Percentiles rank a stretch among this genome's conserved stretches.
Conservation (phyloP, 2,797 vertebrate species). For the Poecile montanus region DNA sequence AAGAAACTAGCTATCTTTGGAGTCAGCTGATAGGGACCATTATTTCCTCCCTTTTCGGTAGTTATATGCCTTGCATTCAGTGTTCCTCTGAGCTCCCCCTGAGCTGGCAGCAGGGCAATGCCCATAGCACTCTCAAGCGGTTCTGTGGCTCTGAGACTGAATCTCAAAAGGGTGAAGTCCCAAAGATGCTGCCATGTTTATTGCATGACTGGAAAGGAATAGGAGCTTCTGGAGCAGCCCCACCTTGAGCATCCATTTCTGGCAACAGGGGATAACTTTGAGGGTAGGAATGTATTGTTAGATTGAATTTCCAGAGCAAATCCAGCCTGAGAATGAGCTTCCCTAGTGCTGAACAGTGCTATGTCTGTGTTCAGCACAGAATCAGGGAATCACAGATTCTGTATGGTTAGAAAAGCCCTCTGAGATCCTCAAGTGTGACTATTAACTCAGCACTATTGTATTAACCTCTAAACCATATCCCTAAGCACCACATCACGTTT, state of each 20-base stretch:
- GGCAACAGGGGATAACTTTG: background rate
- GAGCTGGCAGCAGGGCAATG: background rate
- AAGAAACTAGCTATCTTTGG: background rate
- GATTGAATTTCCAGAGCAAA: background rate
- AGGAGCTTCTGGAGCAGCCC: background rate
- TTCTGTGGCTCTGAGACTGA: background rate
- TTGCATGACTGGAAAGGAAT: background rate
- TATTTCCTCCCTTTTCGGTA: background rate
- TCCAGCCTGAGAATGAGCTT: background rate
- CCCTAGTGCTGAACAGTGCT: background rate
- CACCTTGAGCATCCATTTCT: background rate
- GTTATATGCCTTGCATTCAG: background rate
- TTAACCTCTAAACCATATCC: background rate
- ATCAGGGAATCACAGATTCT: background rate
- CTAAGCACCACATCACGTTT: background rate
- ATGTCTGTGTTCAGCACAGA: background rate
- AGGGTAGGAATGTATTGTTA: background rate
- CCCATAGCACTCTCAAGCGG: background rate
- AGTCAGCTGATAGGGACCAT: background rate
- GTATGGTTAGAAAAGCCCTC: background rate
- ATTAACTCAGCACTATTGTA: background rate
- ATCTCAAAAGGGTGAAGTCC: background rate
- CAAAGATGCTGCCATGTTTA: background rate
- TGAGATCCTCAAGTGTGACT: background rate
- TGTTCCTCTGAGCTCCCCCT: background rate